A percentile compares a stretch with the other conserved stretches of the same genome.
These are phyloP conservation scores for Hypercompe scribonia DNA, from an alignment of 2,888 invertebrate genomes.

Conservation along the genomic window DNA sequence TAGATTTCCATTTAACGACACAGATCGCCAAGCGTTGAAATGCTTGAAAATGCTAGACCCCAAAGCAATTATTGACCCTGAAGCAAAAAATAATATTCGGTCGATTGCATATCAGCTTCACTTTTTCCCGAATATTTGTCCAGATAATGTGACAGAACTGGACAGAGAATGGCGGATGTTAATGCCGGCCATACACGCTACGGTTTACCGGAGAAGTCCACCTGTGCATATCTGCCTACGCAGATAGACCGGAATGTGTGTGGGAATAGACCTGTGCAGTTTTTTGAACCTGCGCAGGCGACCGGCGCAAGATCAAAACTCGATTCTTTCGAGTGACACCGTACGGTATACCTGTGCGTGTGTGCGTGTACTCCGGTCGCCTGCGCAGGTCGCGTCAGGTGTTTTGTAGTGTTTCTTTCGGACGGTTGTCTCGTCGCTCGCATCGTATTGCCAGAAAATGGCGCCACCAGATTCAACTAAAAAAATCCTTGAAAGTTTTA, in stretches of 20 bases:
- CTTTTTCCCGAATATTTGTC: too few species aligned
- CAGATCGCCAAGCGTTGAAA: too few species aligned
- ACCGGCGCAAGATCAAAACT: constrained; percentile 24
- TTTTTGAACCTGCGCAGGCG: constrained; percentile 6
- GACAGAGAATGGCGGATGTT: too few species aligned
- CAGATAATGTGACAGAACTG: too few species aligned
- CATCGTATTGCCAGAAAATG: constrained; percentile 25
- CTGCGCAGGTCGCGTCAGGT: constrained; percentile 42
- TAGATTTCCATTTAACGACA: too few species aligned
- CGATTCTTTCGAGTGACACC: constrained; percentile 28
- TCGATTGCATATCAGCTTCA: too few species aligned
- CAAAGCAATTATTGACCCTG: too few species aligned
- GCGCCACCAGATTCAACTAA: constrained; percentile 25
- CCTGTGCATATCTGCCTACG: too few species aligned
- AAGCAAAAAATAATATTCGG: too few species aligned
- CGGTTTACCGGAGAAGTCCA: too few species aligned
- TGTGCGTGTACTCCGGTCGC: constrained; percentile 28
- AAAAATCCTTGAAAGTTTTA: constrained; percentile 26
- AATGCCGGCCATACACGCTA: too few species aligned
- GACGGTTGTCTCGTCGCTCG: constrained; percentile 22
- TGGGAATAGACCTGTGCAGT: constrained; percentile 10
- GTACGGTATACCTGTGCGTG: constrained; percentile 35
- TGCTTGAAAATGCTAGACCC: too few species aligned
- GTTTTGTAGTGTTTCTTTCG: constrained; percentile 32
- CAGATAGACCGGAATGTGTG: constrained; percentile 15